These are phyloP conservation scores for Nibea albiflora DNA, from an alignment of 2,113 vertebrate species.

Conservation along the genomic window DNA sequence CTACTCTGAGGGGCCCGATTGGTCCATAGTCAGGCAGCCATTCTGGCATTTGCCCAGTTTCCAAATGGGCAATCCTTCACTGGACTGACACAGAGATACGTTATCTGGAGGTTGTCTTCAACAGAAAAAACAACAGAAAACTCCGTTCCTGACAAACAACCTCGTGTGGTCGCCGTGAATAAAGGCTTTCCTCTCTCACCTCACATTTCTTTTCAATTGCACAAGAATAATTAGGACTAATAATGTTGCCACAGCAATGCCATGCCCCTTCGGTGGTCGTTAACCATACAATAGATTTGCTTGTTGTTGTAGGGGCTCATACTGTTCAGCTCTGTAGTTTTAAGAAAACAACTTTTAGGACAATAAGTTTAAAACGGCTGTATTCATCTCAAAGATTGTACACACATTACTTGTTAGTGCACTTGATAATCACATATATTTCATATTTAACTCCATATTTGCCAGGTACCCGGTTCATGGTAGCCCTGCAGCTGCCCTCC, in stretches of 20 bases:
- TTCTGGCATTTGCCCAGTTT: too few relatives aligned
- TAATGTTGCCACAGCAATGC: constrained; percentile 40
- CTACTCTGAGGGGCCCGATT: too few relatives aligned
- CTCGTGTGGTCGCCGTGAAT: background rate
- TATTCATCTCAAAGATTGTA: background rate
- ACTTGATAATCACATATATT: background rate
- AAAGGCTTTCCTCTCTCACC: constrained; percentile 7
- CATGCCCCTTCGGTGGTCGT: constrained; percentile 15
- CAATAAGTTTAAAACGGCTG: background rate
- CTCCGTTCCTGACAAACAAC: background rate
- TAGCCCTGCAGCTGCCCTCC: background rate
- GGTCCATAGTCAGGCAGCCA: too few relatives aligned
- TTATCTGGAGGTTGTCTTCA: background rate
- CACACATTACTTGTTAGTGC: background rate
- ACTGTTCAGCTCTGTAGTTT: background rate
- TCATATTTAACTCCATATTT: background rate
- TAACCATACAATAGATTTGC: constrained; percentile 15
- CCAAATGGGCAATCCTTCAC: too few relatives aligned
- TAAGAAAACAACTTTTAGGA: background rate
- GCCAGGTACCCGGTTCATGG: background rate
- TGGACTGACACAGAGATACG: background rate
- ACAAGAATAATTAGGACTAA: constrained; percentile 46
- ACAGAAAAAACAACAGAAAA: background rate
- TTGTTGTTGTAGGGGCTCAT: background rate
- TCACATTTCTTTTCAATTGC: constrained; percentile 29